Base-by-base conservation (phyloP, 2,797 vertebrate genomes). In the Sebastes minor region DNA sequence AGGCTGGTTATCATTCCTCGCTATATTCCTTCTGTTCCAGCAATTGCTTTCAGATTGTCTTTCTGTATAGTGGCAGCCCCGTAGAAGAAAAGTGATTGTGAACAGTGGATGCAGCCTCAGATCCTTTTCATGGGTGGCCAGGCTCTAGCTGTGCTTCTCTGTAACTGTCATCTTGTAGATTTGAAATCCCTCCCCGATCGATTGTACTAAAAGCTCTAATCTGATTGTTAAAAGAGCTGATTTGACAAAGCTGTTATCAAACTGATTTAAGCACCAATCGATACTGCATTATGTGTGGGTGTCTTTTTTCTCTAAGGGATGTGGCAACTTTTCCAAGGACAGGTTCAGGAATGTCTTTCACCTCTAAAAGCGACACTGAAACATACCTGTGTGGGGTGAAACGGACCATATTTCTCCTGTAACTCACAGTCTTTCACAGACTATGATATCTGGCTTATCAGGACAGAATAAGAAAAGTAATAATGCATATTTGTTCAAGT, bases 221-320 rank as follows among this genome's bases (percentile, higher is more conserved):
- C 94, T 95, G 94, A 96, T 96, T 96, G 93, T 95, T 94, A 94
- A 95, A 96, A 95, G 94, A 95, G 96, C 95, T 95, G 95, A 96
- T 96, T 95, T 95, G 95, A 96, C 95, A 95, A 95, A 96, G 95
- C 95, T 91, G 93, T 95, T 96, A 96, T 96, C 94, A 95, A 94
- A 95, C 96, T 92, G 94, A 94, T 96, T 96, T 95, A 95, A 95
- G 95, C 89, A 92, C 86, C 92, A 86, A 95, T 95, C 95, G 93
- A 96, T 96, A 95, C 76, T 84, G 87, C 92, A 94, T 94, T 95
- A 94, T 88, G 86, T 90, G 90, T 80, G 87, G 85, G 80, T 90
- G 88, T 89, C 85, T 89, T 82, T 91, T 88, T 83, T 75, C 86
- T 81, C 77, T 86, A 82, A 83, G 80, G 83, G 82, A 88, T 88